Base-by-base conservation (phyloP, 1,140 invertebrate genomes). In the Ostrea denselamellosa region DNA sequence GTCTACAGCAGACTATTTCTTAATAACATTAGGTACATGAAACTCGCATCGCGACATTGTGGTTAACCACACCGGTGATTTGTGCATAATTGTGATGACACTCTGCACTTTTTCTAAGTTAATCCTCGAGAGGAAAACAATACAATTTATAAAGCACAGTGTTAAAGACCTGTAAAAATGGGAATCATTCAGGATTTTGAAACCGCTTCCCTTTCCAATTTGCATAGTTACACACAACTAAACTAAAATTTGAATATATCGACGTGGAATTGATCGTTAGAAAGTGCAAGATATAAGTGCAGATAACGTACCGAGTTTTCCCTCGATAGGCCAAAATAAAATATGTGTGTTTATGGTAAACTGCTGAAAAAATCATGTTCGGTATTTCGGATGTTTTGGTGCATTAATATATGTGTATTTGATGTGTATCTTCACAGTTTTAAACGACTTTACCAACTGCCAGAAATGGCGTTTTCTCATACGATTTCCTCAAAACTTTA, bases 1-100 rank as follows among this genome's bases (percentile, higher is more conserved):
- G 25, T 77, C 68, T 77, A 77, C 68, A 77, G 68, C 68, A 77
- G 28, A 77, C 68, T 28, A 14, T 9, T 77, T 34, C 22, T 77
- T 28, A 77, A 77, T 77, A 77, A 77, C 22, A 34, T 28, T 28
- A 77, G 68, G 68, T 44, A 77, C 68, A 77, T 25, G 25, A 77
- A 77, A 28, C 68, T 77, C 28, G 9, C 68, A 77, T 77, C 68
- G 68, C 68, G 68, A 25, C 25, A 34, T 77, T 77, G 68, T 77
- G 68, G 68, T 77, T 77, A 77, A 77, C 68, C 68, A 77, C 68
- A 77, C 68, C 25, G 68, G 25, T 77, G 28, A 12, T 19, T 19
- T 77, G 12, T 77, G 68, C 68, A 77, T 77, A 77, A 77, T 77
- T 77, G 68, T 9, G 25, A 77, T 34, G 68, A 77, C 68, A 28